A percentile compares a stretch with the other conserved stretches of the same genome.
These are phyloP conservation scores for Semicossyphus pulcher DNA, from an alignment of 2,113 vertebrate genomes.

Conservation along the genomic window DNA sequence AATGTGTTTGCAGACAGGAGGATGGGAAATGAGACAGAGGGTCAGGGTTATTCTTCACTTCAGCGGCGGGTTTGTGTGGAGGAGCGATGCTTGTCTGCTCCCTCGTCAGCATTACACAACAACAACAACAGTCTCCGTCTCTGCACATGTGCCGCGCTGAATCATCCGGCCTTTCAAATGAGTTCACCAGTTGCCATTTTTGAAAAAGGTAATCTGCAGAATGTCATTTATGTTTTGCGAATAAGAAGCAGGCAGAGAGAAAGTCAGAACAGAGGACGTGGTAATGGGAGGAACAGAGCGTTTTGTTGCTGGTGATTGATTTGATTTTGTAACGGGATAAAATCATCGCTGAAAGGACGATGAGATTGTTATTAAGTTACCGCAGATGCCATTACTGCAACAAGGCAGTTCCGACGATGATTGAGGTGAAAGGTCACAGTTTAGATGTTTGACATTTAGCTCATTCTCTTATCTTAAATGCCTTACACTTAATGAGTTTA, in stretches of 20 bases:
- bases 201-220: slow-evolving; percentile 32
- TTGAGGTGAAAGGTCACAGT: background rate
- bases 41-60: slow-evolving; percentile 31
- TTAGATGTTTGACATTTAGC: slow-evolving; percentile 4
- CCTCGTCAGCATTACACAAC: slow-evolving; percentile 36
- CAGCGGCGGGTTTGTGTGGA: slow-evolving; percentile 19
- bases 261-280: background rate
- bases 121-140: slow-evolving; percentile 19
- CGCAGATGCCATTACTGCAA: background rate
- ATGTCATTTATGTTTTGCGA: slow-evolving; percentile 22
- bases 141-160: slow-evolving; percentile 26
- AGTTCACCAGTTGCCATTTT: slow-evolving; percentile 11
- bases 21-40: slow-evolving; percentile 28
- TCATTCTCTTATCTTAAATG: background rate
- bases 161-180: slow-evolving; percentile 42
- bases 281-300: background rate
- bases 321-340: slow-evolving; percentile 2
- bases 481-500: background rate
- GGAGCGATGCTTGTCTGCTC: slow-evolving; percentile 36
- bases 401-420: background rate
- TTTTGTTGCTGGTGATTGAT: slow-evolving; percentile 12
- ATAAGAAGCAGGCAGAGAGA: background rate
- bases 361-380: slow-evolving; percentile 11
- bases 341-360: background rate
- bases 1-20: slow-evolving; percentile 31